A percentile compares a stretch with the other conserved stretches of the same genome.
These are phyloP conservation scores for Caenorhabditis sp. DNA, from an alignment of 2,888 invertebrate species.

Conservation along the genomic window DNA sequence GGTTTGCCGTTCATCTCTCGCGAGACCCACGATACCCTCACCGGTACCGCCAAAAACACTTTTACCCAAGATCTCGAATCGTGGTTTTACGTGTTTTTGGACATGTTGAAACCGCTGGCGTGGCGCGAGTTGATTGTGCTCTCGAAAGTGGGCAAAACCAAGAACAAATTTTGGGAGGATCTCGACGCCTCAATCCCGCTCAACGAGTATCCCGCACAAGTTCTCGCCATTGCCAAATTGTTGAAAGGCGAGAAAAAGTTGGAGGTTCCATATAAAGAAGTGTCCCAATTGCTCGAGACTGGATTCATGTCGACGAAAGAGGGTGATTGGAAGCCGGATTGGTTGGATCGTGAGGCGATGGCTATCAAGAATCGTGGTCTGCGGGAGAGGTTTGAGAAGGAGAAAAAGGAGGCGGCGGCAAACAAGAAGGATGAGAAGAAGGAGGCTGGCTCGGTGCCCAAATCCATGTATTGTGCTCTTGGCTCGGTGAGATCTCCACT, in stretches of 20 bases:
- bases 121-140: constrained; percentile 4
- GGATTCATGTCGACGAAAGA: constrained; percentile 7
- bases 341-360: constrained; percentile 4
- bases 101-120: constrained; percentile 17
- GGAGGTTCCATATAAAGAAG: constrained; percentile 14
- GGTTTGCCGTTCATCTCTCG: constrained; percentile 27
- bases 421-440: neutral
- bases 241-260: constrained; percentile 1
- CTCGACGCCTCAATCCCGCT: neutral
- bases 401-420: neutral
- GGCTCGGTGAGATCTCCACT: too few relatives aligned
- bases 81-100: constrained; percentile 33
- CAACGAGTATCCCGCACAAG: constrained; percentile 12
- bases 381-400: constrained; percentile 28
- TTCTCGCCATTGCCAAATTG: constrained; percentile 6
- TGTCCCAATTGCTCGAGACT: constrained; percentile 8
- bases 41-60: neutral
- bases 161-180: constrained; percentile 12
- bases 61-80: constrained; percentile 29
- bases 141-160: neutral
- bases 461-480: neutral
- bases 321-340: constrained; percentile 6
- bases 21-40: constrained; percentile 23
- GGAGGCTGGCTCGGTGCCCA: neutral
- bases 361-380: constrained; percentile 42